Evolutionary conservation across 2,888 invertebrate genomes (phyloP), one percentile per base, ranked within the genome.

Genomic region (Odontocolon sp.): DNA sequence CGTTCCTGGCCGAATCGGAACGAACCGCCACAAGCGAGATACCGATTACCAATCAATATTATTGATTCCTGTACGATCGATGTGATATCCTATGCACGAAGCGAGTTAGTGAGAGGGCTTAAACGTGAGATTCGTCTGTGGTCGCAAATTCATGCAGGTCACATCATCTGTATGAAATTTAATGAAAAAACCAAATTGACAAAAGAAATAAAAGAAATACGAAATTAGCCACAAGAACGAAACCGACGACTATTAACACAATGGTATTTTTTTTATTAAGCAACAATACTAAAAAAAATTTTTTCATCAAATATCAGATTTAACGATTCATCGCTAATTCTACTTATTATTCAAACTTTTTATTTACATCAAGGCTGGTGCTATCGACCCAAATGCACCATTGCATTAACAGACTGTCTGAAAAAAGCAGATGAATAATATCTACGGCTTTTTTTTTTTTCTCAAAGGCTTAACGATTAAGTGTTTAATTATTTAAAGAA

Each of bases 111-210:
- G 80, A 54, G 77, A 81, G 83, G 82, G 72, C 81, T 84, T 84
- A 83, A 83, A 82, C 72, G 80, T 82, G 80, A 84, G 54, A 80
- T 80, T 80, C 76, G 84, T 86, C 82, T 87, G 86, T 57, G 84
- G 81, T 28, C 80, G 82, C 72, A 87, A 78, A 59, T 83, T 80
- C 82, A 87, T 83, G 81, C 86, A 85, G 80, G 84, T 82, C 77
- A 85, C 82, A 78, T 87, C 81, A 69, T 86, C 89, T 89, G 79
- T 69, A 61, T 74, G 33, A 31, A 81, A 82, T 81, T 77, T 84
- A 84, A 84, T 73, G 74, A 80, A 82, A 81, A 72, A 73, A 83
- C 83, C n/a, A n/a, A n/a, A n/a, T n/a, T n/a, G 82, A 77, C 33
- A 71, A 71, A 83, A 82, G 45, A 82, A 83, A 38, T 68, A 80